Evolutionary conservation across 2,797 vertebrate genomes (phyloP), one percentile per base, ranked within the genome.

Genomic region (Craterocephalus amniculus): DNA sequence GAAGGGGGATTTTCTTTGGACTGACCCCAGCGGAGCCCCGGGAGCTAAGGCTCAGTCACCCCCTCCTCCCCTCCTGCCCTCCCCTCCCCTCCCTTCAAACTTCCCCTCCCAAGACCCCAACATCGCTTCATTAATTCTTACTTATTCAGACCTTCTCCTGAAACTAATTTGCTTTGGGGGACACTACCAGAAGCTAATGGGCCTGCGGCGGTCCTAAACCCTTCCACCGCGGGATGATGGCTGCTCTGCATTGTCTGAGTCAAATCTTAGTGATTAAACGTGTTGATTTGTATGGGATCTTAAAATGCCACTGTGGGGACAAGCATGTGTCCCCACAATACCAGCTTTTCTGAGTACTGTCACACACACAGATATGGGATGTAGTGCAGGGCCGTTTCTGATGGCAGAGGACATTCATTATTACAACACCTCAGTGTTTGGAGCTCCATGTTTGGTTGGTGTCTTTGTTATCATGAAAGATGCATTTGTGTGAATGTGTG

Each of bases 391-490:
- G 43, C 72, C 51, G 60, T 59, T 4, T 71, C 35, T 16, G 8
- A 29, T 76, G 77, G 80, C 80, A 86, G 71, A 58, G 32, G 36
- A 57, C 78, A 88, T 83, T 76, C 11, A 69, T 82, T 79, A 68
- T 74, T 52, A 61, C 54, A 65, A 65, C 65, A 63, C 74, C 84
- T 60, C 69, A 49, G 66, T 52, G 70, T 70, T 72, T 65, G 75
- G 56, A 48, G 2, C 72, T 76, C 78, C 75, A 88, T 83, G 56
- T 89, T 86, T 85, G 77, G 73, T 78, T 78, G 29, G 7, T 72
- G 60, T 70, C 12, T 49, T 67, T 62, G 51, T 61, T 73, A 59
- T 73, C 27, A 49, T 29, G 45, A 57, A 45, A 59, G 43, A 55
- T 55, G 38, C 68, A 58, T 67, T 22, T 67, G 45, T 63, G 38